Conservation (phyloP, 1,140 invertebrate species). For the Chrysoperla carnea region DNA sequence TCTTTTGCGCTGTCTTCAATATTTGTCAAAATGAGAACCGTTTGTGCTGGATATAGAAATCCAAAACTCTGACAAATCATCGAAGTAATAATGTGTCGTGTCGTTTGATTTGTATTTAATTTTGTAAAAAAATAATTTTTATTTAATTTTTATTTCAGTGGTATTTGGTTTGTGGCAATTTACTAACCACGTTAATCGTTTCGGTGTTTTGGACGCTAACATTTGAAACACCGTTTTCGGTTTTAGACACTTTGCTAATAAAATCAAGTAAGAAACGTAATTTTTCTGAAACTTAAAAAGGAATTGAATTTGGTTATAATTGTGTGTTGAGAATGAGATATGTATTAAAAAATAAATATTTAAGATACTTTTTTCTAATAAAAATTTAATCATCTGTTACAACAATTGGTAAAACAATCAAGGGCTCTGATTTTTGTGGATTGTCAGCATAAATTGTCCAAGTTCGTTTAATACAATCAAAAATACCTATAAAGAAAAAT, state of each 20-base stretch:
- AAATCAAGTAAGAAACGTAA: not conserved
- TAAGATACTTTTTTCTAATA: too few species aligned
- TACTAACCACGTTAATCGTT: slow-evolving; percentile 1
- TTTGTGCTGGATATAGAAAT: too few species aligned
- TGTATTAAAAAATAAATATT: too few species aligned
- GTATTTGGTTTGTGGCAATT: slow-evolving; percentile 4
- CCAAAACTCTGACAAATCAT: too few species aligned
- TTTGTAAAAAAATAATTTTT: too few species aligned
- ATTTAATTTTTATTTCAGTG: slow-evolving; percentile 2
- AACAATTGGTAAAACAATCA: slow-evolving; percentile 41
- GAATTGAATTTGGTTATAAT: too few species aligned
- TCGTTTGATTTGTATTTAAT: too few species aligned
- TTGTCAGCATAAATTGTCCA: slow-evolving; percentile 54
- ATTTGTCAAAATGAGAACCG: too few species aligned
- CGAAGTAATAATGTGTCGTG: too few species aligned
- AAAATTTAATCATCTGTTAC: slow-evolving; percentile 19
- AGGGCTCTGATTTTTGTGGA: slow-evolving; percentile 37
- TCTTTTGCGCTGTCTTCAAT: too few species aligned
- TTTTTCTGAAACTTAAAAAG: too few species aligned
- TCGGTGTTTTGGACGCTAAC: slow-evolving; percentile 2
- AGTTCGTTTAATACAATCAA: slow-evolving; percentile 44
- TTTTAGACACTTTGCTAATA: not conserved
- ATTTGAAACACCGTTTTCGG: slow-evolving; percentile 7
- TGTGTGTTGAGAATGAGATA: too few species aligned
- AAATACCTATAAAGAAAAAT: slow-evolving; percentile 36